Percentiles rank a stretch among this genome's conserved stretches.
Evolutionary conservation across 2,888 invertebrate genomes (phyloP).

Genomic region (Parelbella ahira): DNA sequence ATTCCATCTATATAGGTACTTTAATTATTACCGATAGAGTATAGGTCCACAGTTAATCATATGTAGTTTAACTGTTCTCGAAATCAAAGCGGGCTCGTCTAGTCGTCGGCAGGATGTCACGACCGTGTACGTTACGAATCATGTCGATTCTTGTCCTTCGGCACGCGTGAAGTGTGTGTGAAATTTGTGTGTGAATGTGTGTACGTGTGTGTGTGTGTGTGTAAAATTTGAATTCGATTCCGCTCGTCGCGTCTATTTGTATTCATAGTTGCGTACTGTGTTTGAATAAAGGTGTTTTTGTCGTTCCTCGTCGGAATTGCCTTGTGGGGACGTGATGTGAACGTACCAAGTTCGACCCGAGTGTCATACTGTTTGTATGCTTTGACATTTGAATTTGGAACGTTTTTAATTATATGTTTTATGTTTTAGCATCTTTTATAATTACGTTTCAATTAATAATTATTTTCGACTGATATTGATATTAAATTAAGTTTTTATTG

Average conservation of each 20-base stretch:
- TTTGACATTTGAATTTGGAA: too few relatives aligned
- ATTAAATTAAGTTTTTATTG: too few relatives aligned
- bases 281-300: slow-evolving; percentile 65
- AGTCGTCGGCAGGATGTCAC: slow-evolving; percentile 40
- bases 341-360: slow-evolving; percentile 37
- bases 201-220: slow-evolving; percentile 50
- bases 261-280: slow-evolving; percentile 55
- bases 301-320: slow-evolving; percentile 64
- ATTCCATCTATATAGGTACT: too few relatives aligned
- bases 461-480: too few relatives aligned
- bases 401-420: too few relatives aligned
- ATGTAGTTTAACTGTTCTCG: slow-evolving; percentile 17
- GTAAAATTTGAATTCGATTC: slow-evolving; percentile 60
- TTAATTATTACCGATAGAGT: too few relatives aligned
- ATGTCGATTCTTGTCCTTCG: slow-evolving; percentile 64
- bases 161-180: slow-evolving; percentile 50
- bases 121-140: slow-evolving; percentile 37
- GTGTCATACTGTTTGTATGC: too few relatives aligned
- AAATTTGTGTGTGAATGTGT: too few relatives aligned
- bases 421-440: too few relatives aligned
- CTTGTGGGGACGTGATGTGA: slow-evolving; percentile 66
- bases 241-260: slow-evolving; percentile 53
- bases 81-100: slow-evolving; percentile 21
- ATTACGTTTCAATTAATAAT: too few relatives aligned
- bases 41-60: too few relatives aligned